Base-by-base conservation (phyloP, 2,113 vertebrate species). In the Trichechus manatus region DNA sequence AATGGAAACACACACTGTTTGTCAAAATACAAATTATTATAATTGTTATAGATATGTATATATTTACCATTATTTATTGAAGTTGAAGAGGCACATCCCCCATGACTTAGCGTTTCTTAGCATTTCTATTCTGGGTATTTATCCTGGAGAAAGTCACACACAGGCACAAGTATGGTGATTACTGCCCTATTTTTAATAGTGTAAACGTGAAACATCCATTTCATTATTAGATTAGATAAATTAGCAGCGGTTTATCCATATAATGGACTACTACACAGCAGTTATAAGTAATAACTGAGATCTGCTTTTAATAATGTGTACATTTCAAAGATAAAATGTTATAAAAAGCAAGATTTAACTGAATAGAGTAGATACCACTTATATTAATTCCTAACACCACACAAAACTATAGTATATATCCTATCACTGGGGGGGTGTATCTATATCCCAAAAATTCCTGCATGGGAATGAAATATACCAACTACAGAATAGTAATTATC, bases 331-430 rank as follows among this genome's bases (percentile, higher is more conserved):
- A 39, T 9, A 59, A 89, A 91, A 70, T 83, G 11, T 68, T 81
- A 61, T 70, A 70, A 70, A 89, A 94, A 74, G 6, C 5, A 92
- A 83, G 44, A 84, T 64, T 92, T 5, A 88, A 85, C 47, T 86
- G 47, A 80, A 17, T 63, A 78, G 47, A 74, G 11, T 63, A 78
- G 25, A 36, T 61, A 7, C 19, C 31, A 42, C 59, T 93, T 61
- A 68, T 33, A 22, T 77, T 81, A 47, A 61, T 84, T 79, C 17
- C 42, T 72, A 53, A 93, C 66, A 33, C 64, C 25, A 27, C 31
- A 27, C 13, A 64, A 27, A 89, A 42, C 23, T 72, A 29, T 56
- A 44, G 50, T 53, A 42, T 50, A 84, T 77, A 33, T 22, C 84
- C 0, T 64, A n/a, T 89, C 3, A 66, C 3, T 86, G 84, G n/a